Evolutionary conservation across 2,113 vertebrate species (phyloP).

Genomic region (Lichenostomus cassidix): DNA sequence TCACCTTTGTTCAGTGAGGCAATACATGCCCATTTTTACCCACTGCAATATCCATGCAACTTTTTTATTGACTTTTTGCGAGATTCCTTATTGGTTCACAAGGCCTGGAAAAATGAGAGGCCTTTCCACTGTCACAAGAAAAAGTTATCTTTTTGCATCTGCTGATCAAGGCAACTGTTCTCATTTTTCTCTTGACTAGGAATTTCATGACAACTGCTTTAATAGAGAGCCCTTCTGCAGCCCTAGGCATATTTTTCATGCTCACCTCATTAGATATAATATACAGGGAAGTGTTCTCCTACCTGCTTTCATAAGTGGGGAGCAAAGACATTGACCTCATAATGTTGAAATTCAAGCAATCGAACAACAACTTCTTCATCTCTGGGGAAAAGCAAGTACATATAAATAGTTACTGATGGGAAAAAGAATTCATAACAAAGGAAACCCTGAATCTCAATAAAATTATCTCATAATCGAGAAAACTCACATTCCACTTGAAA

Average conservation of each 20-base stretch:
- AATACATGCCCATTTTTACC: not conserved
- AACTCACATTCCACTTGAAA: not conserved
- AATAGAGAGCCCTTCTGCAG: conserved; percentile 10
- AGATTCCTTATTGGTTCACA: not conserved
- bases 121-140: not conserved
- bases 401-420: not conserved
- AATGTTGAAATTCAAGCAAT: not conserved
- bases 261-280: not conserved
- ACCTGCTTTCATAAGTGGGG: not conserved
- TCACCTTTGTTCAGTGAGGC: not conserved
- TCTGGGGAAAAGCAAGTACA: not conserved
- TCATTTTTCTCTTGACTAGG: conserved; percentile 46
- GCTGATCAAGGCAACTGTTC: conserved; percentile 32
- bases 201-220: conserved; percentile 28
- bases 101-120: not conserved
- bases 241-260: not conserved
- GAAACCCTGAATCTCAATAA: not conserved
- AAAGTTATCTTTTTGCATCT: conserved; percentile 36
- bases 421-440: not conserved
- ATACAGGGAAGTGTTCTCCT: not conserved
- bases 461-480: not conserved
- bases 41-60: not conserved
- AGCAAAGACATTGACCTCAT: conserved; percentile 4
- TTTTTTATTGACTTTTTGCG: not conserved
- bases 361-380: not conserved